Conservation (phyloP, 2,888 invertebrate genomes). For the Reticulitermes lucifugus region DNA sequence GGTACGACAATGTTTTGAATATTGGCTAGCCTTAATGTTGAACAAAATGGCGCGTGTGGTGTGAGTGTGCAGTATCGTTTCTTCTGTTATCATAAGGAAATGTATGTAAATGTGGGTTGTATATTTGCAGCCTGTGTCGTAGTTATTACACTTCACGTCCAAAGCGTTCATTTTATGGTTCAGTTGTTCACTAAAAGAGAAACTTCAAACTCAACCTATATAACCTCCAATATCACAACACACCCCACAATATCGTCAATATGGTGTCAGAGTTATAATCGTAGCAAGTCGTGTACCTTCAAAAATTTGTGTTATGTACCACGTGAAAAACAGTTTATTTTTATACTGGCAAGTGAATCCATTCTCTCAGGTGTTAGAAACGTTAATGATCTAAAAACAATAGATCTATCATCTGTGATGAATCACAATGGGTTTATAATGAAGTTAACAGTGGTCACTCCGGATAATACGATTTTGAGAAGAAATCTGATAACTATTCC, state of each 20-base stretch:
- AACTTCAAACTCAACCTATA: neutral
- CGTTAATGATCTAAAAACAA: slow-evolving; percentile 57
- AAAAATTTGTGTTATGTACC: slow-evolving; percentile 63
- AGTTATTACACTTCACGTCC: neutral
- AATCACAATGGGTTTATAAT: slow-evolving; percentile 61
- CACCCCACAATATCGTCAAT: slow-evolving; percentile 53
- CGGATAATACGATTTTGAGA: slow-evolving; percentile 35
- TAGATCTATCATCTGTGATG: slow-evolving; percentile 61
- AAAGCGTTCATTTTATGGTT: neutral
- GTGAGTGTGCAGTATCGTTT: too few relatives aligned
- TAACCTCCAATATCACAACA: slow-evolving; percentile 1
- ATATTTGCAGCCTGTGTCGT: neutral
- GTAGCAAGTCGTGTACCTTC: slow-evolving; percentile 59
- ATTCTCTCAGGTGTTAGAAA: slow-evolving; percentile 58
- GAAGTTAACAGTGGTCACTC: slow-evolving; percentile 56
- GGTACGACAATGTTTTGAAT: neutral
- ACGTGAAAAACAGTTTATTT: slow-evolving; percentile 60
- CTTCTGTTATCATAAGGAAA: neutral
- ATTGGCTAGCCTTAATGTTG: neutral
- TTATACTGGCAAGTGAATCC: slow-evolving; percentile 59
- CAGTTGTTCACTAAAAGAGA: neutral
- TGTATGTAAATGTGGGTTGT: neutral
- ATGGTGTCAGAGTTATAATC: slow-evolving; percentile 52
- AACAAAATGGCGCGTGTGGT: too few relatives aligned
- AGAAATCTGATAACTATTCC: slow-evolving; percentile 37